Conservation (phyloP, 2,113 vertebrate genomes). For the Chionomys nivalis region DNA sequence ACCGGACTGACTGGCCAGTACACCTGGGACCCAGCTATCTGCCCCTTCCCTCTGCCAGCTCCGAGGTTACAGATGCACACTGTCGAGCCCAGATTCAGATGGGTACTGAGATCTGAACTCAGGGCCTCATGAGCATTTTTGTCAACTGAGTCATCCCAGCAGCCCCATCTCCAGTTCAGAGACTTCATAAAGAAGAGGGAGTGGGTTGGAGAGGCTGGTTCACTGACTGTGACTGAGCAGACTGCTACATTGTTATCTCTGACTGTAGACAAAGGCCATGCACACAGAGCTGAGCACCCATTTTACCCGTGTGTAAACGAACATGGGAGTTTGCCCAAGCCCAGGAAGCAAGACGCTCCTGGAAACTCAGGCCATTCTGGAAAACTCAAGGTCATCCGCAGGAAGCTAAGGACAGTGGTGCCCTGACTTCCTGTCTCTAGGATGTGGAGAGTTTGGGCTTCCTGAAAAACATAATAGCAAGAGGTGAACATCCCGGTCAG, state of each 20-base stretch:
- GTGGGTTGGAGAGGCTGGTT: background rate
- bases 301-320: background rate
- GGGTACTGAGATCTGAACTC: background rate
- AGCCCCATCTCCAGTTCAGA: background rate
- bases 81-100: too few species aligned
- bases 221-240: accelerated
- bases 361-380: background rate
- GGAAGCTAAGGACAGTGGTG: background rate
- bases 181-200: background rate
- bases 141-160: background rate
- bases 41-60: background rate
- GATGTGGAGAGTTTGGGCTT: background rate
- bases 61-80: background rate
- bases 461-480: background rate
- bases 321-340: background rate
- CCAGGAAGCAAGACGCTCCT: background rate
- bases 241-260: background rate
- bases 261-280: background rate
- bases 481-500: background rate
- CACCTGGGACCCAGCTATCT: background rate
- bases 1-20: background rate
- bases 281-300: background rate
- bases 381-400: background rate
- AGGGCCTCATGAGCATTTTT: background rate
- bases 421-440: background rate